Percentiles rank a stretch among this genome's conserved stretches.
Conservation (phyloP, 2,797 vertebrate genomes). For the Heterohyrax brucei region DNA sequence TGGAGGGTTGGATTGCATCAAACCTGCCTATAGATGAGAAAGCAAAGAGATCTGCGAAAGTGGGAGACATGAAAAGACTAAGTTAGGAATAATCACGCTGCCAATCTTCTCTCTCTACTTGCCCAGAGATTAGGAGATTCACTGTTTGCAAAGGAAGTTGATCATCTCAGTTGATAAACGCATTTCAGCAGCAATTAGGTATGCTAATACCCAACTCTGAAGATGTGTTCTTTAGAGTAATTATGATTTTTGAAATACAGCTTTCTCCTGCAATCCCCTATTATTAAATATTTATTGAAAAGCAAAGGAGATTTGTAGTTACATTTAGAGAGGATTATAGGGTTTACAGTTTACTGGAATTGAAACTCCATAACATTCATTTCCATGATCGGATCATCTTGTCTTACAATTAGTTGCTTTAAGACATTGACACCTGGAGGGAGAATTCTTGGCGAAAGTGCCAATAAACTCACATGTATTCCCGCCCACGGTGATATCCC, state of each 20-base stretch:
- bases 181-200: slow-evolving; percentile 8
- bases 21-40: background rate
- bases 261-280: background rate
- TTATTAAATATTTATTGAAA: slow-evolving; percentile 79
- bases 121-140: background rate
- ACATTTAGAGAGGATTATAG: slow-evolving; percentile 71
- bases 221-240: slow-evolving; percentile 39
- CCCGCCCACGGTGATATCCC: background rate
- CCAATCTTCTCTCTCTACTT: background rate
- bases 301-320: slow-evolving; percentile 69
- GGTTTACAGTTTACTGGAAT: slow-evolving; percentile 59
- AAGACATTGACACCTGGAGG: background rate
- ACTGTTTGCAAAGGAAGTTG: background rate
- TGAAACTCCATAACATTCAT: slow-evolving; percentile 9
- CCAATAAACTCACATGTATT: background rate
- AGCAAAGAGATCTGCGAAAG: background rate
- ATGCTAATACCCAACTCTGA: slow-evolving; percentile 40
- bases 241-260: slow-evolving; percentile 64
- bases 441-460: slow-evolving; percentile 17
- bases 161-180: slow-evolving; percentile 41
- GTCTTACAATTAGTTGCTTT: slow-evolving; percentile 61
- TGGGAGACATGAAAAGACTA: background rate
- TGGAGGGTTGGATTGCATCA: background rate
- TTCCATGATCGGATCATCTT: slow-evolving; percentile 52
- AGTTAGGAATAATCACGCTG: background rate